Base-by-base conservation (phyloP, 2,797 vertebrate genomes). In the Xiphorhynchus erythropygius region DNA sequence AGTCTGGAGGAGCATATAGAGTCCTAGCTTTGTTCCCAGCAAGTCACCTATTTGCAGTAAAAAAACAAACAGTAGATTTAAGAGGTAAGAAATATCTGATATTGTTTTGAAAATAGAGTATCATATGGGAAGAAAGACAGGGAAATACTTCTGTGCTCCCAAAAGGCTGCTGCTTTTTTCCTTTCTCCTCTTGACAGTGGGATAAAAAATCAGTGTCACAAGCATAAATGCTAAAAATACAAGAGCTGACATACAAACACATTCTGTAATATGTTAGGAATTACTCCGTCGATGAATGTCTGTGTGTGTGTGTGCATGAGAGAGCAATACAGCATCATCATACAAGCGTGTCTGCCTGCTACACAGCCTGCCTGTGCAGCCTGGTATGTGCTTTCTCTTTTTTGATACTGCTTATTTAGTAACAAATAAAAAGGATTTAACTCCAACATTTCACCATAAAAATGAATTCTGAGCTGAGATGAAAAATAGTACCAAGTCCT, bases 181-280 rank as follows among this genome's bases (percentile, higher is more conserved):
- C 67, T 4, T 7, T 86, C 59, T 76, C 47, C 85, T 69, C 50
- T 47, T 33, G 85, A 77, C 80, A 87, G 81, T 9, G 1, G 49
- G 77, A 84, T 35, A 55, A 28, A 87, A 93, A 91, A 93, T 69
- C 73, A 46, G 73, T 55, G 90, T 46, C 0, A 0, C 83, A 87
- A 90, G 87, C 47, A 93, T 70, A 82, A 91, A 95, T 68, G 83
- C 85, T 93, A 91, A 95, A 94, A 93, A 93, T 89, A 93, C 33
- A 50, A 92, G 85, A 84, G 57, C 90, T 63, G 80, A 91, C 76
- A 84, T 33, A 93, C 59, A 95, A 95, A 73, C 73, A 81, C 28
- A 67, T 94, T 93, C 88, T 94, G 85, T 95, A 91, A 95, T 88
- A 79, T 56, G 44, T 90, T 86, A 90, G 86, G 88, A 96, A 95